Base-by-base conservation (phyloP, 2,888 invertebrate species). In the Ormyrus labotus region DNA sequence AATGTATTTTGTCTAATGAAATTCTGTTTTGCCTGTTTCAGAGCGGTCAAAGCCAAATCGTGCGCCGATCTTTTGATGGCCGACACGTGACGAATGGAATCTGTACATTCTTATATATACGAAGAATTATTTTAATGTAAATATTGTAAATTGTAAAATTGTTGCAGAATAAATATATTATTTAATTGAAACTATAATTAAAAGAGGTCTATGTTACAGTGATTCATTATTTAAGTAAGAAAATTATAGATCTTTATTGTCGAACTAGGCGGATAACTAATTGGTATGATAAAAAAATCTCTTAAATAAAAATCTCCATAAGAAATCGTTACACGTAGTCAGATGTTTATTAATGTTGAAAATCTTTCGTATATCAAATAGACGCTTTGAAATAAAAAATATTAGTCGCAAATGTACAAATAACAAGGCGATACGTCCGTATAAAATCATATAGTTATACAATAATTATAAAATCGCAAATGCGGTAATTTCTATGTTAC, bases 31-130 rank as follows among this genome's bases (percentile, higher is more conserved):
- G 85, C 85, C 79, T 85, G 85, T 94, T 94, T 84, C 92, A 95
- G 95, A 90, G 92, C 93, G 83, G 92, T 92, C 89, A 95, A 94
- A 92, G 94, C 95, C 61, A 95, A 95, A 91, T 95, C 95, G 81
- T 95, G 95, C 91, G 94, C 94, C 88, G 95, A 95, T 91, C 93
- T 95, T 85, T 92, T 94, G 60, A 93, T 94, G 84, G 92, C 92
- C 85, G 93, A 93, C 83, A 92, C 93, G 85, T 93, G 90, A 93
- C 82, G 19, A 75, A 80, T 51, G 50, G 61, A 55, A 75, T 75
- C 68, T 75, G 79, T 81, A 78, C 73, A 81, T 84, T 78, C 47
- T 67, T 72, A 79, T 71, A 74, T 11, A 74, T 65, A 78, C 57
- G 61, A 70, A 34, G 73, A 69, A 51, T 72, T 68, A 75, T 73